Base-by-base conservation (phyloP, 2,797 vertebrate genomes). In the Lophotriccus pileatus region DNA sequence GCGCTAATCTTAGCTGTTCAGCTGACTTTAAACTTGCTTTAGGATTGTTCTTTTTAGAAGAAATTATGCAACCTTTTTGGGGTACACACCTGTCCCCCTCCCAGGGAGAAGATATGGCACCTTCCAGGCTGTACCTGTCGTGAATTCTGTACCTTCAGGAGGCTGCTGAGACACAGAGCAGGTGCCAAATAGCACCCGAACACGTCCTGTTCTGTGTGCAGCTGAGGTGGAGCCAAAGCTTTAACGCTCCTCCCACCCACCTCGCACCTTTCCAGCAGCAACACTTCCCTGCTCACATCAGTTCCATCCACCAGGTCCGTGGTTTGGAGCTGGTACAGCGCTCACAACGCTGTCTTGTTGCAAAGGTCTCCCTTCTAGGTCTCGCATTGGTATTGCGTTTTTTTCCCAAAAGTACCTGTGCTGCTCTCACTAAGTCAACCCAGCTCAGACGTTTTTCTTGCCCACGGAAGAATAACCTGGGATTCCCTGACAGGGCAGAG, bases 401-500 rank as follows among this genome's bases (percentile, higher is more conserved):
- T 62, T 20, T 8, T 28, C 34, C n/a, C 9, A 36, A 81, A 93
- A 64, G 47, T 82, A 70, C 8, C 46, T 82, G 14, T 90, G 87
- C 82, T 68, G 78, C 86, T 75, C 21, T 80, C 39, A 30, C 44
- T 64, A 53, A 16, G 77, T 28, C 50, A 6, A 52, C 69, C 77
- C 37, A 53, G 85, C 76, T 89, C 47, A 32, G 90, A 76, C 53
- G 6, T 36, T 88, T 83, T 78, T 77, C 43, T 81, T 84, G 74
- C 49, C 87, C 67, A 1, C 67, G 72, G 82, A 91, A 93, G 87
- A 93, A 83, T 76, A 80, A 95, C 87, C 94, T 75, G 84, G 91
- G 94, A 90, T 93, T 78, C 91, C 96, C 92, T 34, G 67, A 70
- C 88, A 94, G 73, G 76, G 91, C 80, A 87, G 74, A 79, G 44